These are phyloP conservation scores for Netelia fuscicornis DNA, from an alignment of 2,888 invertebrate species.

Conservation along the genomic window DNA sequence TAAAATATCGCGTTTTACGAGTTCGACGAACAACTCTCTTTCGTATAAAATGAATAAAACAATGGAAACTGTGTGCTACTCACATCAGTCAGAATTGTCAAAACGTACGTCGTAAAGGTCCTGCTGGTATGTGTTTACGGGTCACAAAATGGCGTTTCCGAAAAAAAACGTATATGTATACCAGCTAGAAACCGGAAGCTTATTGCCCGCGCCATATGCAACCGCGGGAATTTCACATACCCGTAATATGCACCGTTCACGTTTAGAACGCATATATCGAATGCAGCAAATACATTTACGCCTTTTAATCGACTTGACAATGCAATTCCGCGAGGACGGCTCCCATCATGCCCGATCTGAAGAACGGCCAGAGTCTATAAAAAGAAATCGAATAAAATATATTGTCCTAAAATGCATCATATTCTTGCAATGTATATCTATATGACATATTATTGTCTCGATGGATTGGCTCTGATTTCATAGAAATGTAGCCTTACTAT, in stretches of 20 bases:
- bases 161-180: conserved; percentile 14
- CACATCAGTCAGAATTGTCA: conserved; percentile 60
- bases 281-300: background rate
- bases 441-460: too few relatives aligned
- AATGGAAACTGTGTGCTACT: conserved; percentile 19
- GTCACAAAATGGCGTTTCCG: conserved; percentile 58
- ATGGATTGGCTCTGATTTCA: too few relatives aligned
- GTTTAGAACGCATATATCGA: background rate
- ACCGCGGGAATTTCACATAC: background rate
- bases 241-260: background rate
- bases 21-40: background rate
- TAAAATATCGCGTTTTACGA: background rate
- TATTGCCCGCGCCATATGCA: background rate
- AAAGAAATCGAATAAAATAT: too few relatives aligned
- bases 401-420: too few relatives aligned
- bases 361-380: too few relatives aligned
- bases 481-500: too few relatives aligned
- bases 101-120: conserved; percentile 54
- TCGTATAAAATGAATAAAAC: conserved; percentile 9
- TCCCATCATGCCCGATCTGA: too few relatives aligned
- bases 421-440: too few relatives aligned
- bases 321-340: too few relatives aligned
- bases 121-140: conserved; percentile 21
- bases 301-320: background rate
- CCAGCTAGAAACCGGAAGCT: conserved; percentile 35